Evolutionary conservation across 1,140 invertebrate genomes (phyloP).

Genomic region (Babylonia areolata): DNA sequence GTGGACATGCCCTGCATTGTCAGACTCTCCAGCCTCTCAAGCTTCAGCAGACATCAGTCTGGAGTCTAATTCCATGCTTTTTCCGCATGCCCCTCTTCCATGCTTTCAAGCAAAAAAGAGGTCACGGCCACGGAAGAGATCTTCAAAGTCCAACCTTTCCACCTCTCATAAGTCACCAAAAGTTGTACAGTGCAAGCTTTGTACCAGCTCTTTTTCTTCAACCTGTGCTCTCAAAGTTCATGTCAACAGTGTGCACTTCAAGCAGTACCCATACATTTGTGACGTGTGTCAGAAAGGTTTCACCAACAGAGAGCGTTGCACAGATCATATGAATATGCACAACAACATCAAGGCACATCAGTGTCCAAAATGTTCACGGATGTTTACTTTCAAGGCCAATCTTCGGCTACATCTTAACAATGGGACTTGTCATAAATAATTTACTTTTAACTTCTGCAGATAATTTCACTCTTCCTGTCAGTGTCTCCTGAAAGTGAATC

Average conservation of each 20-base stretch:
- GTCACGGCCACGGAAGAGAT: no score
- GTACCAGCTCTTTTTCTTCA: not conserved
- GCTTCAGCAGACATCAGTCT: no score
- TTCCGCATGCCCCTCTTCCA: no score
- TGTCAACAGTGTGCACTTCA: constrained; percentile 9
- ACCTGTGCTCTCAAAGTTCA: constrained; percentile 3
- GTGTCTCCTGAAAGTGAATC: no score
- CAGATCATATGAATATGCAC: constrained; percentile 28
- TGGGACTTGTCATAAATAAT: not conserved
- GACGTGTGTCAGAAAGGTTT: constrained; percentile 23
- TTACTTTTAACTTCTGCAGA: no score
- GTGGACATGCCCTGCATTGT: not conserved
- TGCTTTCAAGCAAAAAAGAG: no score
- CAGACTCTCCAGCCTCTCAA: no score
- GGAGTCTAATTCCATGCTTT: no score
- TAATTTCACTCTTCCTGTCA: no score
- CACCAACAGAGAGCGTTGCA: constrained; percentile 19
- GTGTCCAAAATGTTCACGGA: not conserved
- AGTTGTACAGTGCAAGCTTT: not conserved
- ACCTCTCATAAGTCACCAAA: not conserved
- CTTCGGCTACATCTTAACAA: not conserved
- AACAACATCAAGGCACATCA: constrained; percentile 16
- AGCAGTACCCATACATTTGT: not conserved
- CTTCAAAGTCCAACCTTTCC: no score
- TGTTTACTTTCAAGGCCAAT: constrained; percentile 15